A percentile compares a stretch with the other conserved stretches of the same genome.
These are phyloP conservation scores for Anarsia innoxiella DNA, from an alignment of 2,888 invertebrate genomes.

Conservation along the genomic window DNA sequence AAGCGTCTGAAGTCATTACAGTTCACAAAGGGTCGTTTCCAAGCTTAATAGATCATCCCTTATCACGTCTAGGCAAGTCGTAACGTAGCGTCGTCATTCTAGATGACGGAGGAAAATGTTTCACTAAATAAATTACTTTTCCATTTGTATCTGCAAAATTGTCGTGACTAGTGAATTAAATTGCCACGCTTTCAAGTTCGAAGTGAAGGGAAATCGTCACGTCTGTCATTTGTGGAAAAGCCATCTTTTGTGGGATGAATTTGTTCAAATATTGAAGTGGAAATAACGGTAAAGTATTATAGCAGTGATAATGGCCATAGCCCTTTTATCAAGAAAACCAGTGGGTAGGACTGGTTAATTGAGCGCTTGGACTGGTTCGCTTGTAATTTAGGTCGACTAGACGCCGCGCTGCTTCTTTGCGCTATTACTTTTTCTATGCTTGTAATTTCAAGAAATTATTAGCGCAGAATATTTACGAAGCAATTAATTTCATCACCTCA, in stretches of 20 bases:
- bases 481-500: too few species aligned
- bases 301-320: conserved; percentile 7
- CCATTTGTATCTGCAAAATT: background rate
- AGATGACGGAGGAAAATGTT: conserved; percentile 4
- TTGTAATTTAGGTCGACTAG: conserved; percentile 20
- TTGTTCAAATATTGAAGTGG: too few species aligned
- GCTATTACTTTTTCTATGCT: background rate
- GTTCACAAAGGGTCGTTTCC: conserved; percentile 2
- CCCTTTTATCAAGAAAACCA: conserved; percentile 14
- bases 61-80: conserved; percentile 6
- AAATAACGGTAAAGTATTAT: conserved; percentile 12
- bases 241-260: too few species aligned
- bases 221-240: conserved; percentile 8
- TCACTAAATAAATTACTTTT: conserved; percentile 6
- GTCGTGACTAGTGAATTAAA: conserved; percentile 14
- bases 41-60: conserved; percentile 9
- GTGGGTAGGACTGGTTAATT: conserved; percentile 14
- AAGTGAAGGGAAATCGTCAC: conserved; percentile 13
- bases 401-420: conserved; percentile 7
- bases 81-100: background rate
- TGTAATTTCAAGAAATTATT: background rate
- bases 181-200: conserved; percentile 16
- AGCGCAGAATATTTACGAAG: background rate
- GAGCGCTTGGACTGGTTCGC: conserved; percentile 13
- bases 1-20: conserved; percentile 5